Evolutionary conservation across 2,797 vertebrate genomes (phyloP).

Genomic region (Galagoides demidoff): DNA sequence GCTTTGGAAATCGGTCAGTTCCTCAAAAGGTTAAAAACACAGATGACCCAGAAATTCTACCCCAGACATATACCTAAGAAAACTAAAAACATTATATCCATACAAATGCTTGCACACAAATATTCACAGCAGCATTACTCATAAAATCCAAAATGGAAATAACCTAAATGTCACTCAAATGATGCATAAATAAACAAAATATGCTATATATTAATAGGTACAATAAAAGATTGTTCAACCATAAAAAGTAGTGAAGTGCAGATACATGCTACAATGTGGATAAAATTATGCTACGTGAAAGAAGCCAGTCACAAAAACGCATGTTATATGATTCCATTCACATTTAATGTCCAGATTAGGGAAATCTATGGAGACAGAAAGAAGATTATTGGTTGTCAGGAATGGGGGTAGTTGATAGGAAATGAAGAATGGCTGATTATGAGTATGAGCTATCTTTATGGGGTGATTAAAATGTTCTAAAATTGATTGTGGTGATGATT

Average conservation of each 20-base stretch:
- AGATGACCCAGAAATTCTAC: not conserved
- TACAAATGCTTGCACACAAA: not conserved
- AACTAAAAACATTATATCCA: not conserved
- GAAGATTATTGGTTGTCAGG: not conserved
- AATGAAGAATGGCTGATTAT: conserved; percentile 3
- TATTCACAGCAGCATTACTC: conserved; percentile 27
- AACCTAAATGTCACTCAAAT: not conserved
- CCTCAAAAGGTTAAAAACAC: not conserved
- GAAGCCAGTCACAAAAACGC: not conserved
- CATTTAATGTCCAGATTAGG: not conserved
- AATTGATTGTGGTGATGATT: conserved; percentile 17
- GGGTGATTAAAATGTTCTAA: conserved; percentile 54
- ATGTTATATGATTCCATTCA: not conserved
- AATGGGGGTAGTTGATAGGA: not conserved
- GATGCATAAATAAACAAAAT: not conserved
- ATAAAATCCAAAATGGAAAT: conserved; percentile 25
- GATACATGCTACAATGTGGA: not conserved
- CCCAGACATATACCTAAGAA: not conserved
- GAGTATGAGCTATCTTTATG: conserved; percentile 5
- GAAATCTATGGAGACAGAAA: conserved; percentile 35
- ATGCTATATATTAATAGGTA: not conserved
- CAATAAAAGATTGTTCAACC: conserved; percentile 12
- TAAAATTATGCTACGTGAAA: conserved; percentile 32
- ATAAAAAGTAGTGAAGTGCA: conserved; percentile 46
- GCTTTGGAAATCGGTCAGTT: not conserved